Percentiles rank a stretch among this genome's conserved stretches.
phyloP scores from a whole-genome alignment of 2,113 vertebrate species.

The Campylomormyrus tamandua region DNA sequence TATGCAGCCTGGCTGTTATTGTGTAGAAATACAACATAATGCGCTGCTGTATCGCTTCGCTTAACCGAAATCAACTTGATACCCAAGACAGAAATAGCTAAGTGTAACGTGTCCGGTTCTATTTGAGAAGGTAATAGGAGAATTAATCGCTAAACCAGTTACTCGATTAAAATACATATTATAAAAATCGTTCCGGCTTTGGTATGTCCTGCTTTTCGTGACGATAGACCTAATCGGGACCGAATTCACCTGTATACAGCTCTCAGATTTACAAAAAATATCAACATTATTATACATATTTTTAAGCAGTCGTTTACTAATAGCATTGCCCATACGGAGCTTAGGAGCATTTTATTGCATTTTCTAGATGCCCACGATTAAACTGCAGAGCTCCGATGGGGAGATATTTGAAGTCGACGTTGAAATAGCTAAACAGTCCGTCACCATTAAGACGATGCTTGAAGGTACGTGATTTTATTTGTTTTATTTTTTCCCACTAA shows the following conservation, averaged over 20 bases:
- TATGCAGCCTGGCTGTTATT: background rate
- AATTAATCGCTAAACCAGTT: background rate
- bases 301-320: background rate
- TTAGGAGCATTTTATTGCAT: background rate
- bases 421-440: slow-evolving; percentile 97
- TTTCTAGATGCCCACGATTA: slow-evolving; percentile 91
- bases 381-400: slow-evolving; percentile 97
- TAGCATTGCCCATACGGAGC: background rate
- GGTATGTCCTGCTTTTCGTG: background rate
- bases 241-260: background rate
- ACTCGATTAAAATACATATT: background rate
- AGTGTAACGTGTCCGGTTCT: background rate
- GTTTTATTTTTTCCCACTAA: background rate
- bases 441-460: slow-evolving; percentile 98
- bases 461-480: slow-evolving; percentile 69
- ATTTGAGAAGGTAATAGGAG: background rate
- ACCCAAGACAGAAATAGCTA: background rate
- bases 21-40: background rate
- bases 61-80: background rate
- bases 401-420: slow-evolving; percentile 99
- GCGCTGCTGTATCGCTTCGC: background rate
- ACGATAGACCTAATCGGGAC: background rate
- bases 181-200: background rate
- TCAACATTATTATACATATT: background rate
- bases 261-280: background rate